Percentiles rank a stretch among this genome's conserved stretches.
Evolutionary conservation across 2,888 invertebrate genomes (phyloP).

Genomic region (Bedellia somnulentella): DNA sequence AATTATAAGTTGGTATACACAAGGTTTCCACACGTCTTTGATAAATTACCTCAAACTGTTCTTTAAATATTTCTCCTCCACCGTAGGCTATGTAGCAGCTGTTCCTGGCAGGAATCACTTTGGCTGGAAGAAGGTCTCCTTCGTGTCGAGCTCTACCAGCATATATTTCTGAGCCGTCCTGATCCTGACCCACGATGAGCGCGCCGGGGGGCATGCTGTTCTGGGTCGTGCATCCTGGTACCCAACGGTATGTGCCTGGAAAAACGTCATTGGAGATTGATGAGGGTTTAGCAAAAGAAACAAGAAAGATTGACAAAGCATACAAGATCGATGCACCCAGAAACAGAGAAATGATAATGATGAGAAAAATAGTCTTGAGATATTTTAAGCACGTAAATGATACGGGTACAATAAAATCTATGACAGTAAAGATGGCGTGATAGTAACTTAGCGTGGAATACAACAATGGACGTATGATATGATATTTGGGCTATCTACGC

Average conservation of each 20-base stretch:
- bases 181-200: constrained; percentile 64
- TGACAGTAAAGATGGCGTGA: too few species aligned
- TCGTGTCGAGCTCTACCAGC: constrained; percentile 71
- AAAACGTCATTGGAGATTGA: background rate
- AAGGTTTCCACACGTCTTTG: too few species aligned
- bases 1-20: too few species aligned
- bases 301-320: background rate
- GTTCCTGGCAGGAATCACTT: constrained; percentile 66
- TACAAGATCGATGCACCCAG: background rate
- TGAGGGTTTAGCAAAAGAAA: background rate
- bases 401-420: constrained; percentile 3
- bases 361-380: too few species aligned
- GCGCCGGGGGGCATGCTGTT: constrained; percentile 51
- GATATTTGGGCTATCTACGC: too few species aligned
- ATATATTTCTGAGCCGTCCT: constrained; percentile 71
- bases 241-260: constrained; percentile 54
- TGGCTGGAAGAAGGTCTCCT: constrained; percentile 69
- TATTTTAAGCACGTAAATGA: too few species aligned
- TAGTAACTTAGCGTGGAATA: too few species aligned
- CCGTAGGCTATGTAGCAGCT: constrained; percentile 66
- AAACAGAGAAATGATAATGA: background rate
- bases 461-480: too few species aligned
- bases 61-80: constrained; percentile 66
- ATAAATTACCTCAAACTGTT: constrained; percentile 64
- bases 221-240: constrained; percentile 48